Base-by-base conservation (phyloP, 2,888 invertebrate genomes). In the Pasiphila rectangulata region DNA sequence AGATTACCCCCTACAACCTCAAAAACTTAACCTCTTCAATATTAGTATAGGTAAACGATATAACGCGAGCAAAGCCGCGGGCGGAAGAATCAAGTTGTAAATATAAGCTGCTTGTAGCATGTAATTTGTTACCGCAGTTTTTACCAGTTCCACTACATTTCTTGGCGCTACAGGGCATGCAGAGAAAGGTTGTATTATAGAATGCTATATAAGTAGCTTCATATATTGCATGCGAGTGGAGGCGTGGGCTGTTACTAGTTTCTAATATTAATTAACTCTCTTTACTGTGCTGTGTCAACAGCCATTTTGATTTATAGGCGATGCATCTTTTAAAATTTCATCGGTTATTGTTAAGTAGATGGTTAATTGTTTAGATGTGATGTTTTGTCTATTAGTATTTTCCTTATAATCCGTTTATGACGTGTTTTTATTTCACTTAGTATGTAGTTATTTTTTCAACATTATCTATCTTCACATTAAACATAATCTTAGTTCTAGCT, bases 261-360 rank as follows among this genome's bases (percentile, higher is more conserved):
- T 57, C 55, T 54, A 56, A 55, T 51, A 51, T 51, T 59, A 61
- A 56, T 59, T 53, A 10, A 19, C 6, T 9, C 54, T 36, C 37
- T 52, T 38, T 56, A 49, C 44, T 42, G 30, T 46, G 36, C 27
- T 45, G 37, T 51, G 45, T 15, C 44, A 25, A 24, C 20, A 46
- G n/a, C n/a, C 27, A 39, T 46, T 23, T 46, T 44, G 24, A 44
- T 40, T 39, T 25, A 12, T 32, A 16, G 4, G 30, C 16, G 5
- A 17, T 32, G 30, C 17, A 19, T 9, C 32, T 32, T 27, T n/a
- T 3, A 17, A 19, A 17, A 38, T 25, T 17, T 38, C 25, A 24
- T 32, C 16, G n/a, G 32, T 19, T 16, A 32, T 10, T 17, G 16
- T 19, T 19, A 32, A 17, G 3, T 10, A 9, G 32, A 17, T 1